These are phyloP conservation scores for Cordilura impudica DNA, from an alignment of 2,888 invertebrate genomes.

Conservation along the genomic window DNA sequence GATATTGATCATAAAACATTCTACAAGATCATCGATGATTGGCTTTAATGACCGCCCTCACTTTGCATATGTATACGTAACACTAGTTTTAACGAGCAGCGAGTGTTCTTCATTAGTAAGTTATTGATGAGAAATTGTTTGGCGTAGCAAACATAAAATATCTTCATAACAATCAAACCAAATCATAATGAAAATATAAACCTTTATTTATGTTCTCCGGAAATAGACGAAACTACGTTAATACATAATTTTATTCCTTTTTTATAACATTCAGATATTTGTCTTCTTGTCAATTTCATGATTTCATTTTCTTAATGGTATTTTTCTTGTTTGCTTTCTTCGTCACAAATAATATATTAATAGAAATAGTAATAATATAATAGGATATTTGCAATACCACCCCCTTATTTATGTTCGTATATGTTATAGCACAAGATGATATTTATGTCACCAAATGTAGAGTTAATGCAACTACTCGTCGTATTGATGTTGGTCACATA, in stretches of 20 bases:
- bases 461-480: neutral
- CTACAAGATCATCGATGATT: constrained; percentile 27
- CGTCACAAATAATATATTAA: neutral
- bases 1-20: constrained; percentile 38
- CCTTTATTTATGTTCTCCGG: neutral
- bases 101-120: neutral
- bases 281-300: neutral
- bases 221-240: neutral
- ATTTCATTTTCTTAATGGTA: neutral
- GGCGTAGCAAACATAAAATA: no score
- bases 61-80: neutral
- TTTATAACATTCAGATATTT: neutral
- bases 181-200: neutral
- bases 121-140: neutral
- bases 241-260: neutral
- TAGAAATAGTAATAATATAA: neutral
- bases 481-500: neutral
- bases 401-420: neutral
- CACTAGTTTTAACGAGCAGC: neutral
- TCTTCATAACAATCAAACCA: neutral
- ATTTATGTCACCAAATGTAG: neutral
- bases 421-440: neutral
- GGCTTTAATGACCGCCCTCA: constrained; percentile 26
- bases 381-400: neutral
- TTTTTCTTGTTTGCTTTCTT: no score